phyloP scores from a whole-genome alignment of 1,140 invertebrate species.

The Diabrotica virgifera region DNA sequence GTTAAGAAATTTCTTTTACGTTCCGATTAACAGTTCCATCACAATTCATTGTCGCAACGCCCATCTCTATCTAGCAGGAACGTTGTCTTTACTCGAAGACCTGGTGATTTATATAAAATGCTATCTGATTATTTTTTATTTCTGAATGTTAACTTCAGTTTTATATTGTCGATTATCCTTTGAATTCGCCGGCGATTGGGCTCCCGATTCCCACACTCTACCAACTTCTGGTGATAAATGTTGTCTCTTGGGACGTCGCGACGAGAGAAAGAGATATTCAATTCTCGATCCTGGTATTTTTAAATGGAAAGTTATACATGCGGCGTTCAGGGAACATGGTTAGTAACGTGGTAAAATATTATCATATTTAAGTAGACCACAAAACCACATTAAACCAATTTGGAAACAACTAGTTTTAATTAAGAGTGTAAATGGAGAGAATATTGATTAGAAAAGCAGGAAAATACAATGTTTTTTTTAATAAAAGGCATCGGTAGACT shows the following conservation, averaged over 20 bases:
- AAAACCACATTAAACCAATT: too few relatives aligned
- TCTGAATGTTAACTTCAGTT: constrained; percentile 49
- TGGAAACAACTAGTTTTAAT: too few relatives aligned
- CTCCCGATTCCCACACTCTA: constrained; percentile 46
- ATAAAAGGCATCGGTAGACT: too few relatives aligned
- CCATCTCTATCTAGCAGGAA: constrained; percentile 13
- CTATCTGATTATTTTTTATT: constrained; percentile 49
- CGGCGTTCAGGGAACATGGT: too few relatives aligned
- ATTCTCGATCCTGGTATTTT: not conserved
- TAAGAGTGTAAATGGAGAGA: too few relatives aligned
- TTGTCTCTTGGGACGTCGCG: constrained; percentile 12
- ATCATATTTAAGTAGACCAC: too few relatives aligned
- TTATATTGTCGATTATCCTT: constrained; percentile 50
- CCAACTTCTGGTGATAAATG: constrained; percentile 41
- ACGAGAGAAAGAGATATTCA: not conserved
- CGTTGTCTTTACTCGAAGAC: constrained; percentile 32
- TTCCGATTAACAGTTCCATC: not conserved
- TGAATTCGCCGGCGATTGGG: constrained; percentile 39
- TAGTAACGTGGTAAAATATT: too few relatives aligned
- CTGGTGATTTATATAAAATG: constrained; percentile 48
- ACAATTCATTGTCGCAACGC: not conserved
- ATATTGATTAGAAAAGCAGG: too few relatives aligned
- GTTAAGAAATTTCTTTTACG: not conserved
- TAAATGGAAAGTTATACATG: too few relatives aligned
- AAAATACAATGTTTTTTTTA: too few relatives aligned